phyloP scores from a whole-genome alignment of 2,113 vertebrate species.

The Catharus minimus region DNA sequence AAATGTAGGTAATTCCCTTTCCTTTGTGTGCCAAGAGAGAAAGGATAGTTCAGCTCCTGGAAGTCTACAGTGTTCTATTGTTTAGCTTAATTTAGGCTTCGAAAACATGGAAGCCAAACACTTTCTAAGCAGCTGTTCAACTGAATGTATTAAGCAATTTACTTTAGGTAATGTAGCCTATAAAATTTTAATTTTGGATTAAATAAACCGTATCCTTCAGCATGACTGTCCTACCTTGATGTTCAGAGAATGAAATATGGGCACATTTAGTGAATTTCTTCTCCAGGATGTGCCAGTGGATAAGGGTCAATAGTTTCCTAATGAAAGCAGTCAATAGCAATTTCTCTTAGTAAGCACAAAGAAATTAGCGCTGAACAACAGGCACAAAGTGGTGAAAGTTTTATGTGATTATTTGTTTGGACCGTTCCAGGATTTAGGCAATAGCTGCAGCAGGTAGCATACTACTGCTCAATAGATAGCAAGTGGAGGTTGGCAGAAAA shows the following conservation, averaged over 20 bases:
- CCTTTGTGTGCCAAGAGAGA: no score
- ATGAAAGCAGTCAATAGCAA: constrained; percentile 87
- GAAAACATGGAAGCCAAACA: constrained; percentile 46
- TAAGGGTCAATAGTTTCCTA: constrained; percentile 84
- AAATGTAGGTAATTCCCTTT: not conserved
- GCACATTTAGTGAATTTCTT: constrained; percentile 78
- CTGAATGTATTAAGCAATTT: constrained; percentile 83
- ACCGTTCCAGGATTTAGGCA: constrained; percentile 42
- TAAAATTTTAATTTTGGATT: constrained; percentile 85
- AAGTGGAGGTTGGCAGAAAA: not conserved
- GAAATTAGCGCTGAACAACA: constrained; percentile 78
- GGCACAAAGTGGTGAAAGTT: constrained; percentile 20
- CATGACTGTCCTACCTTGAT: constrained; percentile 70
- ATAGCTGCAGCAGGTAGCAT: constrained; percentile 15
- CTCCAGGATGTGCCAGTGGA: constrained; percentile 71
- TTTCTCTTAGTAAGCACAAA: constrained; percentile 79
- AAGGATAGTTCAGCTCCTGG: not conserved
- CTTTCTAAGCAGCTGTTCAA: constrained; percentile 72
- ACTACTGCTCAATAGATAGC: not conserved
- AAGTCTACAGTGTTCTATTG: not conserved
- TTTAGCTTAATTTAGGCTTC: constrained; percentile 56
- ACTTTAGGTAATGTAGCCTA: constrained; percentile 79
- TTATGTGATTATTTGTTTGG: constrained; percentile 39
- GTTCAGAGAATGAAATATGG: constrained; percentile 84
- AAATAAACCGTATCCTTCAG: constrained; percentile 79